Base-by-base conservation (phyloP, 2,888 invertebrate species). In the Formica aserva region DNA sequence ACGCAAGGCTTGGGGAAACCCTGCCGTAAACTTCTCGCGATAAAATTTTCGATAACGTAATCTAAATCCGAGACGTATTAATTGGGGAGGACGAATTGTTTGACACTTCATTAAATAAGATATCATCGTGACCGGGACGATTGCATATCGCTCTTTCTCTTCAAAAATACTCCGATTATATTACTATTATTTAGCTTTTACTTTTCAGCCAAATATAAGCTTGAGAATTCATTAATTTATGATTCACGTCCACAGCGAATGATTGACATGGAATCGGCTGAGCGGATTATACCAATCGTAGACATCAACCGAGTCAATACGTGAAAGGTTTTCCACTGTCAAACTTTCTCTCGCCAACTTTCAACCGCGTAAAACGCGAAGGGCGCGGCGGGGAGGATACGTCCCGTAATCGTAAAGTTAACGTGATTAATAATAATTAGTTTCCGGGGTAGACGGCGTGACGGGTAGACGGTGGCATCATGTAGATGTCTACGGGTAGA, bases 381-480 rank as follows among this genome's bases (percentile, higher is more conserved):
- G 69, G 69, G 52, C 65, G 66, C 22, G 57, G 22, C 41, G 45
- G 57, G 41, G 57, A 52, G 29, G 41, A n/a, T 60, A 32, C 60
- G 74, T 72, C 78, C 48, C 60, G 38, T 78, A 60, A 41, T 72
- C 78, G 45, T 45, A 72, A 72, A 78, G 60, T 78, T 78, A 74
- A 78, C 78, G n/a, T 72, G 78, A 78, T 78, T 72, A 72, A 60
- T 78, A 78, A 78, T 78, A 74, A 78, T 78, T 74, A 62, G 32
- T 72, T 22, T 8, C 32, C n/a, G 15, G 3, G 5, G 77, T 77
- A 77, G 77, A 71, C 78, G 78, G 72, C 48, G n/a, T 77, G 76
- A 77, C 67, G 67, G 76, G 38, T 65, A 76, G 75, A 76, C 63
- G 62, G 63, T 75, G 45, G 77, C 69, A 52, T 66, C 45, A 26